phyloP scores from a whole-genome alignment of 2,113 vertebrate genomes.

The Halichoerus grypus region DNA sequence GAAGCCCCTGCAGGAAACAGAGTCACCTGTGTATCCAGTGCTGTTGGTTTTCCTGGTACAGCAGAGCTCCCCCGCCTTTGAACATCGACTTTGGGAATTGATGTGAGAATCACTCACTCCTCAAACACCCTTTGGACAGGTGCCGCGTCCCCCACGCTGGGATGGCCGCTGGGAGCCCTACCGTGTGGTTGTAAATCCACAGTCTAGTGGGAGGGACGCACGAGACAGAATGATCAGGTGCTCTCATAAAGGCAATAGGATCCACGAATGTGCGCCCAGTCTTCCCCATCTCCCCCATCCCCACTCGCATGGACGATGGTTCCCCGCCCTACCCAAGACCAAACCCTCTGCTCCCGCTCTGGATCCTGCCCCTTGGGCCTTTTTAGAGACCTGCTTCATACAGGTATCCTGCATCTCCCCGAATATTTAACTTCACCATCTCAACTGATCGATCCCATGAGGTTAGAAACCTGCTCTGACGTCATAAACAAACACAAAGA shows the following conservation, averaged over 20 bases:
- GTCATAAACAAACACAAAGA: not conserved
- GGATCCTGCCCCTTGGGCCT: too few species aligned
- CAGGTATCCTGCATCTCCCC: fast-evolving
- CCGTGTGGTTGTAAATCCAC: fast-evolving
- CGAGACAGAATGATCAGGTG: not conserved
- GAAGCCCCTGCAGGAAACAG: not conserved
- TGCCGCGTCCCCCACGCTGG: fast-evolving
- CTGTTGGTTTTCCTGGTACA: too few species aligned
- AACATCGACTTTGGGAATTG: not conserved
- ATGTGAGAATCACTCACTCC: not conserved
- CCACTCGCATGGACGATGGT: fast-evolving
- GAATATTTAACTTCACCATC: not conserved
- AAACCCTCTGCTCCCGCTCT: fast-evolving
- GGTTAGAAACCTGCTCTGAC: not conserved
- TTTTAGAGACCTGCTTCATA: not conserved
- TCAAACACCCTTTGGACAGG: not conserved
- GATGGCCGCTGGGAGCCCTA: not conserved
- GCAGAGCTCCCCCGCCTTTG: not conserved
- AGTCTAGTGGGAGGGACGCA: not conserved
- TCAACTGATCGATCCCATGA: not conserved
- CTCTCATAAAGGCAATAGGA: fast-evolving
- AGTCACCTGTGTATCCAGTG: fast-evolving
- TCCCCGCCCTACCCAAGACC: not conserved
- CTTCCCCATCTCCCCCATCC: fast-evolving
- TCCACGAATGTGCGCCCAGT: fast-evolving